Percentiles rank a stretch among this genome's conserved stretches.
phyloP scores from a whole-genome alignment of 2,888 invertebrate genomes.

The Rhyacophila evoluta region DNA sequence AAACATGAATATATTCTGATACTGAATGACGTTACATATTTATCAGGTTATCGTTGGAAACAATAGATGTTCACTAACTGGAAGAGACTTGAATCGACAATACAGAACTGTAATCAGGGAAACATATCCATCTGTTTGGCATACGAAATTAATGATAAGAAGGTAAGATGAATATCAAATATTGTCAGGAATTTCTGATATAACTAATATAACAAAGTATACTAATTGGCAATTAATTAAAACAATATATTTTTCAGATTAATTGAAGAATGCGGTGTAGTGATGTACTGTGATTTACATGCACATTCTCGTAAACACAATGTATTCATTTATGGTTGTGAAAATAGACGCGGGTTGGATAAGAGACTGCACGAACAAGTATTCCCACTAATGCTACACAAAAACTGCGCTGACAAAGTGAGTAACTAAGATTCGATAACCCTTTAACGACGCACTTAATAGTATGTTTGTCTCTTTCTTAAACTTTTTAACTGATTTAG shows the following conservation, averaged over 20 bases:
- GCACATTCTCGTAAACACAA: constrained; percentile 96
- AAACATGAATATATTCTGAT: not conserved
- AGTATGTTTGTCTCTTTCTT: no score
- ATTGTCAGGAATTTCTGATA: no score
- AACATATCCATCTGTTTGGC: constrained; percentile 95
- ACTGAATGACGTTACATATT: not conserved
- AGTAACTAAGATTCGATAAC: constrained; percentile 25
- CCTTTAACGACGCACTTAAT: no score
- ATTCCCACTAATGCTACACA: constrained; percentile 93
- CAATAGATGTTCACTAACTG: constrained; percentile 90
- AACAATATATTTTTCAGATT: constrained; percentile 71
- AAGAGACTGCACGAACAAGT: constrained; percentile 90
- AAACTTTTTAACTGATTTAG: no score
- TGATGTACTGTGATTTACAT: constrained; percentile 93
- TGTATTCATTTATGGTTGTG: constrained; percentile 97
- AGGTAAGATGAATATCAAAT: constrained; percentile 69
- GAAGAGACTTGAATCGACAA: constrained; percentile 94
- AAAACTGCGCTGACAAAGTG: constrained; percentile 91
- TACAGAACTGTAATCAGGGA: constrained; percentile 93
- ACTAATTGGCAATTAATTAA: not conserved
- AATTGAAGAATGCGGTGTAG: constrained; percentile 90
- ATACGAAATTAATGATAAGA: constrained; percentile 90
- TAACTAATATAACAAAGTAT: no score
- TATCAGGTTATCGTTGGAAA: constrained; percentile 84
- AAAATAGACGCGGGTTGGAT: constrained; percentile 82